Evolutionary conservation across 2,113 vertebrate species (phyloP).

Genomic region (Hemiprocne comata): DNA sequence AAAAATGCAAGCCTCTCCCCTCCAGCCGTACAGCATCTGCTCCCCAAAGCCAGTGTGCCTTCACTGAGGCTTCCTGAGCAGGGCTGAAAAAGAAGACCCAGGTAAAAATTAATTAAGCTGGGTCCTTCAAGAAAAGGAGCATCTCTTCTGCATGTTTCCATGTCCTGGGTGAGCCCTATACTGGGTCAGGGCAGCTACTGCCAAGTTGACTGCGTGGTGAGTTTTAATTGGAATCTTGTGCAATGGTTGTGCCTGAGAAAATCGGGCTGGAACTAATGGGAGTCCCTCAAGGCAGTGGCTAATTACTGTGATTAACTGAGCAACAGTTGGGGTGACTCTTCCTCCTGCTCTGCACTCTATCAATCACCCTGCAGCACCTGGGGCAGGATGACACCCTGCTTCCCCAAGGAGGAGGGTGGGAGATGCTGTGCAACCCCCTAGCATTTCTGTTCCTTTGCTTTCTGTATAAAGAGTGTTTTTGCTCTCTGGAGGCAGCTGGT

Average conservation of each 20-base stretch:
- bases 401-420: background rate
- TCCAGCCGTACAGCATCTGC: background rate
- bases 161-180: background rate
- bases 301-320: slow-evolving; percentile 38
- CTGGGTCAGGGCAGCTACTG: background rate
- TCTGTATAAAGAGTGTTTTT: background rate
- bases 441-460: background rate
- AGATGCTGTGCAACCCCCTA: accelerated
- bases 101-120: background rate
- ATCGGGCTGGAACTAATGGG: background rate
- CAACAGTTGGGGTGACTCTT: background rate
- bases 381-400: background rate
- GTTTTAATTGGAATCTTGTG: background rate
- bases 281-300: background rate
- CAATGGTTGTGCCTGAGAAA: background rate
- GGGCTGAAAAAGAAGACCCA: background rate
- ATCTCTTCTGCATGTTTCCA: background rate
- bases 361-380: background rate
- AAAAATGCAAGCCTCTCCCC: background rate
- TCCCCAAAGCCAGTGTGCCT: accelerated
- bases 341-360: background rate
- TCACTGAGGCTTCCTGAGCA: background rate
- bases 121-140: background rate
- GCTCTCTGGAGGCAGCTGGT: background rate
- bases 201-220: background rate